A percentile compares a stretch with the other conserved stretches of the same genome.
Evolutionary conservation across 2,113 vertebrate genomes (phyloP).

Genomic region (Pluvialis apricaria): DNA sequence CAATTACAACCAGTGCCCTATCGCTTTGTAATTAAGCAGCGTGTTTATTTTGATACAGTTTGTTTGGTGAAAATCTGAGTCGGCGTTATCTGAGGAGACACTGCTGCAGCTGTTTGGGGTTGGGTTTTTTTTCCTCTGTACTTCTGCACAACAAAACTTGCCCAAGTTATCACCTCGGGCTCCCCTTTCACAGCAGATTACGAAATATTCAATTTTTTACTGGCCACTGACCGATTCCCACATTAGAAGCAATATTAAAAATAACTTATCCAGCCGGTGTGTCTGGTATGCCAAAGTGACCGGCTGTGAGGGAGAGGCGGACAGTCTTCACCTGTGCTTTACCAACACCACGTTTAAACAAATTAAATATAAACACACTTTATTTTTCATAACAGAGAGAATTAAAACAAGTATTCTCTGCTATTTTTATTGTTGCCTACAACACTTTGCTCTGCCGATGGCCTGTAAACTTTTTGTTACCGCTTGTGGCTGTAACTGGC

Average conservation of each 20-base stretch:
- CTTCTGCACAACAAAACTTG: not conserved
- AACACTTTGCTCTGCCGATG: not conserved
- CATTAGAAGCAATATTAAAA: not conserved
- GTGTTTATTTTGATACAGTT: not conserved
- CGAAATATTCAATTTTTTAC: not conserved
- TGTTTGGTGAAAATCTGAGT: not conserved
- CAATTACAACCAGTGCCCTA: not conserved
- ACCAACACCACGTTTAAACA: not conserved
- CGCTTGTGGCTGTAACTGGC: not conserved
- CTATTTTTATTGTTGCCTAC: not conserved
- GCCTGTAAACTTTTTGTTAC: not conserved
- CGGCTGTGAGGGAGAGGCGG: not conserved
- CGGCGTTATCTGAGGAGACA: not conserved
- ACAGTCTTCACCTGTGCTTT: not conserved
- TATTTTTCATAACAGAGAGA: not conserved
- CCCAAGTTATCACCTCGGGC: too few species aligned
- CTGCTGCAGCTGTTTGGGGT: not conserved
- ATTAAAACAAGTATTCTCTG: not conserved
- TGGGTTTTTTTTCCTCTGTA: not conserved
- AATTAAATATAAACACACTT: not conserved
- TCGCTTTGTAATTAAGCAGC: fast-evolving
- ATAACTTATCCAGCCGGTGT: fast-evolving
- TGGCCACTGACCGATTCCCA: not conserved
- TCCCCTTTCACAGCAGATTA: not conserved
- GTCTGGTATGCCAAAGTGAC: not conserved